Conservation (phyloP, 2,797 vertebrate genomes). For the Corythornis leucogaster region DNA sequence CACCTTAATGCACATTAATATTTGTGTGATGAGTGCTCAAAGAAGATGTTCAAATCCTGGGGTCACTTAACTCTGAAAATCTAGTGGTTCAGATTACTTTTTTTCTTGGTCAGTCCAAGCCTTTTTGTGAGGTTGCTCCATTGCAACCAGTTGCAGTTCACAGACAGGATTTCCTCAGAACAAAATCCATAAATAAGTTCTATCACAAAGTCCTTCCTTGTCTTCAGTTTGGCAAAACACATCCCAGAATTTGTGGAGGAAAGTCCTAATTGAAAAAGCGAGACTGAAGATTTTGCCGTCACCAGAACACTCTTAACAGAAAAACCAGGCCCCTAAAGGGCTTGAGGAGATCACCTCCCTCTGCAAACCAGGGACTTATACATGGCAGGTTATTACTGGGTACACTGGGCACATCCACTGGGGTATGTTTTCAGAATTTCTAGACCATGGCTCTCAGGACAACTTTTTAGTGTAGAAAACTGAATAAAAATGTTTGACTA, state of each 20-base stretch:
- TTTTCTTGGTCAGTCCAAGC: not conserved
- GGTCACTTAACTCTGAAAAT: not conserved
- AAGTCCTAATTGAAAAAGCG: not conserved
- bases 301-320: not conserved
- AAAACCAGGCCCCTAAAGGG: not conserved
- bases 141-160: not conserved
- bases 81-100: not conserved
- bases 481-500: not conserved
- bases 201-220: not conserved
- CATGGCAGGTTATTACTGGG: not conserved
- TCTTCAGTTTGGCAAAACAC: not conserved
- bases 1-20: not conserved
- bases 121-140: not conserved
- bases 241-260: not conserved
- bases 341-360: not conserved
- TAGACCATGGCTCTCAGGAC: not conserved
- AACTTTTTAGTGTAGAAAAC: not conserved
- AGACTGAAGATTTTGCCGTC: not conserved
- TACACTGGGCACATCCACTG: not conserved
- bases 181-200: not conserved
- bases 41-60: not conserved
- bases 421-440: not conserved
- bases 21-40: not conserved
- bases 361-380: not conserved
- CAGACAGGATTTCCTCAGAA: not conserved